Evolutionary conservation across 2,113 vertebrate genomes (phyloP), one percentile per base, ranked within the genome.

Genomic region (Pelobates fuscus): DNA sequence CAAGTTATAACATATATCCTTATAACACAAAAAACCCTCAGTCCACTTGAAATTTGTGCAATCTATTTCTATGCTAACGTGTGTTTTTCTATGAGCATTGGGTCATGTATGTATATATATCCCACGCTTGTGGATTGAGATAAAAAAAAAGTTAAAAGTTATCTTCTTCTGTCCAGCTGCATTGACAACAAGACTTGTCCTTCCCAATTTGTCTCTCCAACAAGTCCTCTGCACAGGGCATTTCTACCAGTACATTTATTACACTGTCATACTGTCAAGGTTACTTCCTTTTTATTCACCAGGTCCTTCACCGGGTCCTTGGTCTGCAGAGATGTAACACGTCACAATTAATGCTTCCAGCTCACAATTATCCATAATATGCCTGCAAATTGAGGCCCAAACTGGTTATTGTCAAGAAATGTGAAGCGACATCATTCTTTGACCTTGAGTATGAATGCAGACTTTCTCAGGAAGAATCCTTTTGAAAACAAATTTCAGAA

Each of bases 221-320:
- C 21, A 44, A 43, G 63, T 27, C 24, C 25, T 15, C 7, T n/a
- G 46, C 7, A 20, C 44, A 25, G 14, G 2, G 46, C 43, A 30
- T 55, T 54, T 68, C 46, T 67, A 20, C n/a, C 43, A 21, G 41
- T 67, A 68, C 25, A 68, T 68, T 68, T 68, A 68, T 55, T 68
- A 55, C 49, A 8, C 10, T 20, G 66, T 68, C 66, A 52, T 20
- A 46, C 46, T 54, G 66, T 55, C 46, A 68, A 68, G 66, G 66
- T 55, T 68, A 29, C 66, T 30, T 52, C 49, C 49, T 20, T 23
- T 55, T 55, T 21, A 30, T 52, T 52, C n/a, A n/a, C n/a, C n/a
- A n/a, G n/a, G n/a, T n/a, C n/a, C n/a, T 32, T 32, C 52, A 54
- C 26, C 46, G 29, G 18, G 18, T 5, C 10, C 46, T 20, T 32